phyloP scores from a whole-genome alignment of 2,113 vertebrate species.

The Elgaria multicarinata region DNA sequence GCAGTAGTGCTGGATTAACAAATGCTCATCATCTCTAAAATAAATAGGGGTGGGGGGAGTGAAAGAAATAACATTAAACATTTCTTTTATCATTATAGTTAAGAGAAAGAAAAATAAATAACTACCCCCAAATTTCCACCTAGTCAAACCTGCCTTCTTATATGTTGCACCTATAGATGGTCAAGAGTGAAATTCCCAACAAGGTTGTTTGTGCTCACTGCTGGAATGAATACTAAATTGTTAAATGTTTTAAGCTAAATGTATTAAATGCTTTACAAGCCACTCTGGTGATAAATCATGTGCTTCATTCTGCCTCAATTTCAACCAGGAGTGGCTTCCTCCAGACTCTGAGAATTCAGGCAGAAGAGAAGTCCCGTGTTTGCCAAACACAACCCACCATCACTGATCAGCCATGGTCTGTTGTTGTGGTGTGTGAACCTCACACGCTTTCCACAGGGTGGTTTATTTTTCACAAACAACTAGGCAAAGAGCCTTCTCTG shows the following conservation, averaged over 20 bases:
- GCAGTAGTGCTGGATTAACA: conserved; percentile 99
- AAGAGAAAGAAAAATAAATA: background rate
- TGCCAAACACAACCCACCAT: too few relatives aligned
- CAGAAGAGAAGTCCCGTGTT: background rate
- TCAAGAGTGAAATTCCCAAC: background rate
- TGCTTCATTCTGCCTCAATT: background rate
- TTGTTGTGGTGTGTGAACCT: too few relatives aligned
- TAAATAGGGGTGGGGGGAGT: conserved; percentile 37
- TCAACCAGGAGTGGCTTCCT: background rate
- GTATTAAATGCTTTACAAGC: background rate
- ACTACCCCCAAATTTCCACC: background rate
- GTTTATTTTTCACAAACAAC: background rate
- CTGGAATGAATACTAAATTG: background rate
- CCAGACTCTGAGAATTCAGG: background rate
- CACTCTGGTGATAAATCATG: background rate
- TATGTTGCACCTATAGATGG: background rate
- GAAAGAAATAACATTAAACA: conserved; percentile 13
- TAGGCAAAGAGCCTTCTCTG: too few relatives aligned
- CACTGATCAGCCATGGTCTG: too few relatives aligned
- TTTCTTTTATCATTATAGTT: conserved; percentile 48
- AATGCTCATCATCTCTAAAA: conserved; percentile 97
- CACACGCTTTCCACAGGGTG: too few relatives aligned
- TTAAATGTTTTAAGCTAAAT: too few relatives aligned
- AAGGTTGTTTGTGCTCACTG: background rate
- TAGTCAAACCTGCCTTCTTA: background rate